Base-by-base conservation (phyloP, 2,888 invertebrate genomes). In the Heliothis peltigera region DNA sequence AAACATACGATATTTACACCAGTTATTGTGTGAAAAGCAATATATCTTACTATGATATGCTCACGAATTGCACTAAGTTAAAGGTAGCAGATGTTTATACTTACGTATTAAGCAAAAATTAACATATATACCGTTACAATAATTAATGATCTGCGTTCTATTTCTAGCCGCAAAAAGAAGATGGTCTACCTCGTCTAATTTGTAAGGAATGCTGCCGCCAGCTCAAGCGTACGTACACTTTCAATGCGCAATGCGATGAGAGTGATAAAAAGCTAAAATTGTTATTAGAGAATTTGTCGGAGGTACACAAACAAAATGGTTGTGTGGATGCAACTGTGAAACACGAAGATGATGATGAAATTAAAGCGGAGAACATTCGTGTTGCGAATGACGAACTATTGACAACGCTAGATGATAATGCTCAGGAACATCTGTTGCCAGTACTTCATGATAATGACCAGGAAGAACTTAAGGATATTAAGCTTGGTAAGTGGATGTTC, bases 181-280 rank as follows among this genome's bases (percentile, higher is more conserved):
- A 95, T 73, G 89, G 91, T 51, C 70, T 95, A 32, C 95, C 95
- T 1, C 86, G 87, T 17, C 73, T 86, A 53, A 93, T 95, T 56
- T 95, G 95, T 67, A 94, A 92, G 70, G 91, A 91, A 21, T 95
- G 95, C 70, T 82, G 84, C 58, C 86, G 88, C 39, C 91, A 91
- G 55, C 81, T 95, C 0, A 94, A 92, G 78, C 84, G 87, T 51
- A 81, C 89, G 0, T 94, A 91, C 60, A 57, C 84, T n/a, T 94
- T 95, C 68, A 90, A 90, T 59, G 66, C 88, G 22, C 89, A 86
- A 74, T 94, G 94, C 68, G 90, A 90, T 43, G 84, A 89, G 43
- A 94, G 92, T 76, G 91, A 95, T 35, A 84, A 80, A 63, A 90
- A 83, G 57, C 74, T 95, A 2, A 85, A 81, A 69, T 64, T 65